A percentile compares a stretch with the other conserved stretches of the same genome.
phyloP scores from a whole-genome alignment of 2,113 vertebrate genomes.

The Helogale parvula region DNA sequence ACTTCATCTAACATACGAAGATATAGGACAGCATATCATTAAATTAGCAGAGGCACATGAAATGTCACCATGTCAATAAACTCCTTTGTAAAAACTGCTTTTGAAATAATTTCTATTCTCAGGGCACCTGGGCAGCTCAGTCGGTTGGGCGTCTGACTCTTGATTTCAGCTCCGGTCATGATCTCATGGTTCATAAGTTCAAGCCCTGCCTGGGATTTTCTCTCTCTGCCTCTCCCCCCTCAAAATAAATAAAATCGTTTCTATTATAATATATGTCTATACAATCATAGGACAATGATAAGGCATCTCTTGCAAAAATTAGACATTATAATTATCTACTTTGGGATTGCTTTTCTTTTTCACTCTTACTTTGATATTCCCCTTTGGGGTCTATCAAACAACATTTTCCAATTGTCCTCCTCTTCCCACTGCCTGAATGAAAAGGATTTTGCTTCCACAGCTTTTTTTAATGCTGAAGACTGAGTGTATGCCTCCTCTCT shows the following conservation, averaged over 20 bases:
- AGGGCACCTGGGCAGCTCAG: no score
- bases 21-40: background rate
- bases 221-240: no score
- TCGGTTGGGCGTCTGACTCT: no score
- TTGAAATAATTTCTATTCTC: background rate
- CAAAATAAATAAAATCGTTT: background rate
- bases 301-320: background rate
- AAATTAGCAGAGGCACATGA: background rate
- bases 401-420: background rate
- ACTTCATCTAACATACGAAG: background rate
- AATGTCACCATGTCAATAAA: background rate
- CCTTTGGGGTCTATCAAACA: background rate
- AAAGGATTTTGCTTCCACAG: background rate
- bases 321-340: background rate
- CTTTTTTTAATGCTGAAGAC: background rate
- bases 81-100: background rate
- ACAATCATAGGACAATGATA: background rate
- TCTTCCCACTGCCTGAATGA: background rate
- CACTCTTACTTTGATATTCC: background rate
- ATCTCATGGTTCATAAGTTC: no score
- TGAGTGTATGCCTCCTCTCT: background rate
- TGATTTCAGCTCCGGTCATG: no score
- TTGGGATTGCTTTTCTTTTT: background rate
- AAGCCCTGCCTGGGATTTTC: no score
- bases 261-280: background rate